Percentiles rank a stretch among this genome's conserved stretches.
These are phyloP conservation scores for Leptestheria dahalacensis DNA, from an alignment of 1,140 invertebrate genomes.

Conservation along the genomic window DNA sequence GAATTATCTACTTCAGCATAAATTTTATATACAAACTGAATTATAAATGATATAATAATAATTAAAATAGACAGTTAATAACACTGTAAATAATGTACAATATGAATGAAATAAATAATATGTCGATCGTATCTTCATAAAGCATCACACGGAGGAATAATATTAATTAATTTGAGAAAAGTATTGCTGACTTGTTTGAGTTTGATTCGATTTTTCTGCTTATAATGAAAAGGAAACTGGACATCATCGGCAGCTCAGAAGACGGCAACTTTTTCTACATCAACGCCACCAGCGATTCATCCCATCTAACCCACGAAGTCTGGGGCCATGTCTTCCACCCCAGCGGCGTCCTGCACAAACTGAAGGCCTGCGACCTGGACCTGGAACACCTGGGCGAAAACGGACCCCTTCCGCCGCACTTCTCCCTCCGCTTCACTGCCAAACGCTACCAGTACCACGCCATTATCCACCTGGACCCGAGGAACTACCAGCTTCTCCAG, in stretches of 20 bases:
- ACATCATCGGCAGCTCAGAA: constrained; percentile 32
- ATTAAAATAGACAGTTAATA: too few relatives aligned
- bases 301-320: constrained; percentile 11
- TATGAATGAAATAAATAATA: too few relatives aligned
- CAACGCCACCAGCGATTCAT: constrained; percentile 13
- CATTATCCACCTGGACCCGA: constrained; percentile 14
- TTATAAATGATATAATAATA: too few relatives aligned
- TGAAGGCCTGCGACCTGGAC: constrained; percentile 16
- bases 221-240: constrained; percentile 29
- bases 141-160: too few relatives aligned
- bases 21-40: too few relatives aligned
- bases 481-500: constrained; percentile 16
- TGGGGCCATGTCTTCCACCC: constrained; percentile 17
- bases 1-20: too few relatives aligned
- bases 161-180: too few relatives aligned
- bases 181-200: too few relatives aligned
- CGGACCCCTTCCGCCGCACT: constrained; percentile 13
- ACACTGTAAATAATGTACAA: too few relatives aligned
- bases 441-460: constrained; percentile 16
- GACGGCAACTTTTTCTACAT: constrained; percentile 16
- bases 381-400: constrained; percentile 15
- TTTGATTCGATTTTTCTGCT: constrained; percentile 26
- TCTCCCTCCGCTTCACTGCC: constrained; percentile 16
- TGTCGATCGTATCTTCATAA: too few relatives aligned
- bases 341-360: constrained; percentile 1